Evolutionary conservation across 2,113 vertebrate genomes (phyloP), one percentile per base, ranked within the genome.

Genomic region (Gnathonemus echidnorhynchus): DNA sequence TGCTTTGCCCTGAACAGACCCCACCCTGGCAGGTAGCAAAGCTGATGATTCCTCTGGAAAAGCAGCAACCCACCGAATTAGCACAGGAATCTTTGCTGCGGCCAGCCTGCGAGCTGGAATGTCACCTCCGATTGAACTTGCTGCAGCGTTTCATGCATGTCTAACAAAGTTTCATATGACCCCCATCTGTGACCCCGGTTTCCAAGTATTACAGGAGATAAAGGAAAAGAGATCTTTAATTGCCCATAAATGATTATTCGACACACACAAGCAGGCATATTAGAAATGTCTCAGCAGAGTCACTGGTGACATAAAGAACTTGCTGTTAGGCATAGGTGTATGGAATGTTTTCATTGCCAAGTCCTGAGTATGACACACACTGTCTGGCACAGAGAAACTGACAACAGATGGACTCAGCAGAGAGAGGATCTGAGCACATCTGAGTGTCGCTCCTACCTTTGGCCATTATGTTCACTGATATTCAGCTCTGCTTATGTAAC

Each of bases 401-500:
- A 77, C 13, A 5, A 19, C 11, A 80, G 35, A 46, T 56, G 56
- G 53, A n/a, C 58, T n/a, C 56, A 2, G 21, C 42, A n/a, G 35
- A 45, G 87, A n/a, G n/a, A 66, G 24, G 58, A 42, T n/a, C 87
- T 45, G 88, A 87, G 87, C 91, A 89, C 48, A 35, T 24, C 42
- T 48, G 58, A 15, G 89, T 74, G 56, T 80, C 87, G 19, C 15
- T 88, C 19, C 24, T 48, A 24, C 52, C 74, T 48, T 50, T 35
- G 48, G 10, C 56, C 11, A 35, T 84, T 42, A 21, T 84, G 17
- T 21, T 39, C 2, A 89, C 89, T 83, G 87, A 90, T 39, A 90
- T 89, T 89, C 90, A 48, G 87, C 52, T 19, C 86, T 31, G 6
- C 87, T 88, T 35, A 62, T 58, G 53, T 90, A 24, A 56, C 80